Evolutionary conservation across 2,888 invertebrate genomes (phyloP).

Genomic region (Netelia melanura): DNA sequence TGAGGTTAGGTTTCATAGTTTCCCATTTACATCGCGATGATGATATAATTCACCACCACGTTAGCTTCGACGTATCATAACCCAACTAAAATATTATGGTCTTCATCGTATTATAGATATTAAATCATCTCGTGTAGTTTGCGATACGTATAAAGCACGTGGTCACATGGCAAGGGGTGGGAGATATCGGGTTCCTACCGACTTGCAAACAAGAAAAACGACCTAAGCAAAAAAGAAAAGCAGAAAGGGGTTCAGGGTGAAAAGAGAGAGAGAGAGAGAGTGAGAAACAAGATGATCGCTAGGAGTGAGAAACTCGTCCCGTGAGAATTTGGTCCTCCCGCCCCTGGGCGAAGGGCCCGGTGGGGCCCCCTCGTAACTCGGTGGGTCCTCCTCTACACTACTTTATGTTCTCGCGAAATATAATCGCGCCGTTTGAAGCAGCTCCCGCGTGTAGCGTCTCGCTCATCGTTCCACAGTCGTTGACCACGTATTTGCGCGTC

Average conservation of each 20-base stretch:
- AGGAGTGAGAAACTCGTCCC: constrained; percentile 77
- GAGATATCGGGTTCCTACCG: constrained; percentile 73
- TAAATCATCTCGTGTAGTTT: constrained; percentile 20
- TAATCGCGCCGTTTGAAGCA: constrained; percentile 74
- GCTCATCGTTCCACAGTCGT: constrained; percentile 72
- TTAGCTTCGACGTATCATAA: too few species aligned
- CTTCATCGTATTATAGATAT: neutral
- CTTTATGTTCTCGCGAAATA: constrained; percentile 76
- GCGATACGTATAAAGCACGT: constrained; percentile 52
- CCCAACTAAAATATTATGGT: neutral
- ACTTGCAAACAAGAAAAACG: constrained; percentile 35
- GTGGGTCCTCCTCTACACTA: constrained; percentile 71
- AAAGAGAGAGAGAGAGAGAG: constrained; percentile 36
- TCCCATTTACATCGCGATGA: too few species aligned
- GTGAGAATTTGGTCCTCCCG: constrained; percentile 75
- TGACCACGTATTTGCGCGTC: constrained; percentile 79
- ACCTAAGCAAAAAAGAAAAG: constrained; percentile 20
- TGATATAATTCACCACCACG: too few species aligned
- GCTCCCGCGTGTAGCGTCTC: constrained; percentile 72
- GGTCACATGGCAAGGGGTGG: constrained; percentile 56
- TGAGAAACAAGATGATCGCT: constrained; percentile 41
- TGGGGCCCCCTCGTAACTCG: constrained; percentile 34
- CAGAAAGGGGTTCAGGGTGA: constrained; percentile 48
- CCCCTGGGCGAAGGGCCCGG: constrained; percentile 33
- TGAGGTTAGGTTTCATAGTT: too few species aligned